phyloP scores from a whole-genome alignment of 2,888 invertebrate species.

The Plagodis pulveraria region DNA sequence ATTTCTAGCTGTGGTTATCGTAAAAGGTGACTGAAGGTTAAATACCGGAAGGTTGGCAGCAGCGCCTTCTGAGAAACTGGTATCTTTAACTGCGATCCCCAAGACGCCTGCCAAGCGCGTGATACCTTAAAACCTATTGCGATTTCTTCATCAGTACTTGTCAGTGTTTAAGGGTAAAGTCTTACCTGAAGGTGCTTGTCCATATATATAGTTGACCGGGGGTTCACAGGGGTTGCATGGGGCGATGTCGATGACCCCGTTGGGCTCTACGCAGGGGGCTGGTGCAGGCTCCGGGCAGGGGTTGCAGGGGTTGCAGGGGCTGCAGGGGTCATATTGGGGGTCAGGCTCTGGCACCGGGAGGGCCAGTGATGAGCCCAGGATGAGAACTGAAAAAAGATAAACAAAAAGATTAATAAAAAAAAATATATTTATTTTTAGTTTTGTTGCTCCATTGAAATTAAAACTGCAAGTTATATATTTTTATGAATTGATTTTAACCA shows the following conservation, averaged over 20 bases:
- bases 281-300: constrained; percentile 16
- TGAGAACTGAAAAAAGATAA: constrained; percentile 55
- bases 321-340: constrained; percentile 30
- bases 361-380: constrained; percentile 56
- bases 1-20: too few species aligned
- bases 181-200: constrained; percentile 63
- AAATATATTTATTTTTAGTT: too few species aligned
- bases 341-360: constrained; percentile 55
- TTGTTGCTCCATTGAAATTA: too few species aligned
- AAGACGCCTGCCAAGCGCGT: too few species aligned
- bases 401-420: neutral
- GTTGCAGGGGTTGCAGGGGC: constrained; percentile 16
- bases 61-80: too few species aligned
- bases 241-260: constrained; percentile 45
- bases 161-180: neutral
- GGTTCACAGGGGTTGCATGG: constrained; percentile 57
- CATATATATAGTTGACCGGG: constrained; percentile 52
- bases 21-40: too few species aligned
- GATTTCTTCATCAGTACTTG: too few species aligned
- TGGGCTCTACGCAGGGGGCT: constrained; percentile 38
- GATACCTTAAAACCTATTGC: too few species aligned
- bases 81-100: too few species aligned
- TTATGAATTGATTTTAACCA: too few species aligned
- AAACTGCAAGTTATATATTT: too few species aligned
- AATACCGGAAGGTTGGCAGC: too few species aligned